Evolutionary conservation across 35 echinoderm and acorn worm species (phyloP).

Genomic region (Eucidaris tribuloides): DNA sequence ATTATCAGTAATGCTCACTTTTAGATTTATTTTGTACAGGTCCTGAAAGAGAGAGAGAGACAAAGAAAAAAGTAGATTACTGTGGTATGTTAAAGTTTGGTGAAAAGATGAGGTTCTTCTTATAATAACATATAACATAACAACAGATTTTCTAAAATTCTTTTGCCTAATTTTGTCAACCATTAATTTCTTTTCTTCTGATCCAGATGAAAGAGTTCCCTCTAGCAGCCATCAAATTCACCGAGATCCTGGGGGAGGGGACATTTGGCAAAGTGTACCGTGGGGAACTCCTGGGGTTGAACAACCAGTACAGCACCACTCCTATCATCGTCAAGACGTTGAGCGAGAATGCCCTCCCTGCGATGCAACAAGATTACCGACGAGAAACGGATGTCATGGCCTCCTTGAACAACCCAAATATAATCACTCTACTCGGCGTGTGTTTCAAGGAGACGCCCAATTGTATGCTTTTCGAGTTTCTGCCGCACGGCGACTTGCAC

Average conservation of each 20-base stretch:
- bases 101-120: too few species aligned
- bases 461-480: slow-evolving; percentile 94
- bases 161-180: too few species aligned
- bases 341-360: slow-evolving; percentile 53
- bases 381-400: slow-evolving; percentile 84
- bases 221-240: slow-evolving; percentile 81
- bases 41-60: too few species aligned
- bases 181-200: too few species aligned
- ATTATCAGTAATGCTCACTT: too few species aligned
- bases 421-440: slow-evolving; percentile 84
- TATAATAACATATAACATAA: too few species aligned
- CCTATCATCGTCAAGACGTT: slow-evolving; percentile 87
- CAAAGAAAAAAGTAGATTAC: too few species aligned
- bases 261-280: slow-evolving; percentile 91
- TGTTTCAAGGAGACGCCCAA: slow-evolving; percentile 67
- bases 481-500: slow-evolving; percentile 86
- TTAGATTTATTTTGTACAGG: too few species aligned
- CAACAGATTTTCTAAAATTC: too few species aligned
- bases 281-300: slow-evolving; percentile 80
- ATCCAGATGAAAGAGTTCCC: slow-evolving; percentile 86
- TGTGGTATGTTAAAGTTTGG: too few species aligned
- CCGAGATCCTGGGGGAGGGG: slow-evolving; percentile 83
- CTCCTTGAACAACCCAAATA: slow-evolving; percentile 80
- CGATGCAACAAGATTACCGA: slow-evolving; percentile 78
- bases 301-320: slow-evolving; percentile 83